Base-by-base conservation (phyloP, 2,888 invertebrate genomes). In the Tiphia femorata region DNA sequence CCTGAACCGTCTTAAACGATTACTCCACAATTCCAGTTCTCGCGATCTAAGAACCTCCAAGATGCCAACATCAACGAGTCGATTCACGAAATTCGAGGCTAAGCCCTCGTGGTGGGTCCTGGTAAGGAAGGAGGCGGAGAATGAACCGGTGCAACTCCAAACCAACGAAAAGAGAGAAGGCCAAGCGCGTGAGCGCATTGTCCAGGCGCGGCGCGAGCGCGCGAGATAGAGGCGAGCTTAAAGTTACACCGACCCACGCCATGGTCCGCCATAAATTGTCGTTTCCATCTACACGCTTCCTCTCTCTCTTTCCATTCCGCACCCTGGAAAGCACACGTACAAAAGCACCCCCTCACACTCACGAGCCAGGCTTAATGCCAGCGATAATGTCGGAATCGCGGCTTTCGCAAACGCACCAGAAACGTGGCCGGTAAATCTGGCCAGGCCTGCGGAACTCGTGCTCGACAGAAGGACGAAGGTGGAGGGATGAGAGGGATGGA, bases 231-330 rank as follows among this genome's bases (percentile, higher is more conserved):
- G n/a, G n/a, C n/a, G n/a, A n/a, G 68, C 62, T 71, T 66, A 64
- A 70, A 67, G 67, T 67, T 47, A 49, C 55, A 50, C 44, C 74
- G 60, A 67, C 77, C 77, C 71, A 77, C 77, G 75, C 73, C 58
- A 64, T 55, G 63, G 46, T 66, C 64, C 50, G 63, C 69, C 68
- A 75, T 76, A 76, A 76, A 77, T 77, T 69, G 70, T 75, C 70
- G 56, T 65, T 65, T 64, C 56, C 25, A 33, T 52, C 30, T 37
- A 30, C n/a, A 27, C 12, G 47, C 37, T 42, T 40, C 58, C 49
- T 30, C 35, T 25, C 33, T 40, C 46, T 29, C n/a, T n/a, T n/a
- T n/a, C n/a, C n/a, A n/a, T n/a, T n/a, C n/a, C n/a, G 29, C 25
- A 29, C 33, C 40, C 40, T 52, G 49, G 21, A 37, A 52, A 49